Evolutionary conservation across 2,797 vertebrate genomes (phyloP), one percentile per base, ranked within the genome.

Genomic region (Enteromius viviparus): DNA sequence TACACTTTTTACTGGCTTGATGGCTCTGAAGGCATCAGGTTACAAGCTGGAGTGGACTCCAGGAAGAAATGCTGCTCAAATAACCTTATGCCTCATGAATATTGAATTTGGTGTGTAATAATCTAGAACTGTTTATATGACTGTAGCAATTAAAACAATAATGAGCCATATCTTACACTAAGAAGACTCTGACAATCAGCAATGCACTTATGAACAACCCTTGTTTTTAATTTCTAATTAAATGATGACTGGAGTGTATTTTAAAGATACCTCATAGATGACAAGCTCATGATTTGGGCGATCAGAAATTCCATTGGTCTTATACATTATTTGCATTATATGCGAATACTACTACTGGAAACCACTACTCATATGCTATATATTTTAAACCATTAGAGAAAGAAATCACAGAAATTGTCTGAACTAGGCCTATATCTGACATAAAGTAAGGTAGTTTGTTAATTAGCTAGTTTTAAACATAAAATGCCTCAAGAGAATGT

Each of bases 171-270:
- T 17, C 14, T 47, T 62, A 14, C 34, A 64, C 1, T 6, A 71
- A 60, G 53, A 14, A 45, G 12, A 21, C 47, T 60, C 14, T 26
- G 6, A 29, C 5, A 21, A 55, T 42, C 15, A 15, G 34, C 11
- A 32, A 77, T 14, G 40, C 1, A 19, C 3, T 49, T 74, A 17
- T 12, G 40, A 74, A 34, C 1, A 49, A 15, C 29, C 21, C 49
- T 3, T 6, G 17, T 6, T 3, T 49, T 7, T 9, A 14, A 51
- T 74, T 72, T 81, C 3, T 40, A 37, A 51, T 74, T 23, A 81
- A 81, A 72, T 65, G 4, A 19, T 68, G 45, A 72, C 40, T 62
- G 4, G 4, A 49, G n/a, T 72, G 14, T 4, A 74, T 81, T 32
- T 5, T 42, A 34, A 14, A 45, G 29, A 47, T 49, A 3, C 5